A percentile compares a stretch with the other conserved stretches of the same genome.
Evolutionary conservation across 2,797 vertebrate genomes (phyloP).

Genomic region (Gymnothorax reevesii): DNA sequence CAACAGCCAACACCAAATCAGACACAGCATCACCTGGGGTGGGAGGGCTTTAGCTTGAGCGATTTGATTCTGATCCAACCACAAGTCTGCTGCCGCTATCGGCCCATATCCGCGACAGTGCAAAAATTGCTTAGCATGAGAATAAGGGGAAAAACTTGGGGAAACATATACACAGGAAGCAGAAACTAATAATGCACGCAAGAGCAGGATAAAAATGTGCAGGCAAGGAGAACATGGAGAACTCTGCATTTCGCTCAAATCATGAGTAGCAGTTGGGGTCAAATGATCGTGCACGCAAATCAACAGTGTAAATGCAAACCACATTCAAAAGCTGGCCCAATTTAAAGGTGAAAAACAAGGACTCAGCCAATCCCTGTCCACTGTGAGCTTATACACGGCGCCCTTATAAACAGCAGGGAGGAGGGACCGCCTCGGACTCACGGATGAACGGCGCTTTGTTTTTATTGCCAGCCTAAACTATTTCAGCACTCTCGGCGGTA

Average conservation of each 20-base stretch:
- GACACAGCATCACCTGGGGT: background rate
- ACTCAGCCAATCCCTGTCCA: constrained; percentile 25
- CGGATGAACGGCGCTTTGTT: constrained; percentile 20
- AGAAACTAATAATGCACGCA: constrained; percentile 1
- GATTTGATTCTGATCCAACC: background rate
- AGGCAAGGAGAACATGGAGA: background rate
- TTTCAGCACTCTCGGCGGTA: constrained; percentile 54
- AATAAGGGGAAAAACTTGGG: constrained; percentile 21
- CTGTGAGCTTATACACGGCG: constrained; percentile 9
- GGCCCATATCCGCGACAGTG: background rate
- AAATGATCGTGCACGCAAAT: background rate
- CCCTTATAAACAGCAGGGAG: background rate
- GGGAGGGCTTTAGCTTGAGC: too few relatives aligned
- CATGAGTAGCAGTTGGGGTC: background rate
- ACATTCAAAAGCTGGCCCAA: constrained; percentile 31
- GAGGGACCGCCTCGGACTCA: constrained; percentile 27
- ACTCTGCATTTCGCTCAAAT: background rate
- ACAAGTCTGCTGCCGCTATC: background rate
- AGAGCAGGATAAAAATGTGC: background rate
- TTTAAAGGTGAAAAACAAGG: constrained; percentile 34
- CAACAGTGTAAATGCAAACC: constrained; percentile 18
- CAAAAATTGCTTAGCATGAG: background rate
- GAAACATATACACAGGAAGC: background rate
- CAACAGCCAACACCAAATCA: background rate
- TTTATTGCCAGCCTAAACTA: constrained; percentile 18